A percentile compares a stretch with the other conserved stretches of the same genome.
These are phyloP conservation scores for Drosophila merina DNA, from an alignment of 2,888 invertebrate species.

Conservation along the genomic window DNA sequence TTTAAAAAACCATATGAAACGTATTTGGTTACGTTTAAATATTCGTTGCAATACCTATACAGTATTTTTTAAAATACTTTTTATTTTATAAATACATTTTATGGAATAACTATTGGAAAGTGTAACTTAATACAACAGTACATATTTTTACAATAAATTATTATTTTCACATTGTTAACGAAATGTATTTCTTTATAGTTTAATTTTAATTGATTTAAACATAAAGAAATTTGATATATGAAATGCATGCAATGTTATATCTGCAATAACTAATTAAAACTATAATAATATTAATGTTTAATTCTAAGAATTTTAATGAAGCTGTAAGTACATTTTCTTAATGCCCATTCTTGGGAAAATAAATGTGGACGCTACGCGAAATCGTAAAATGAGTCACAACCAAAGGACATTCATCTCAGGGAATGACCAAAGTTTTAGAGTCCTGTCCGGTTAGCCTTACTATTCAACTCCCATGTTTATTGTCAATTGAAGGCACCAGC, in stretches of 20 bases:
- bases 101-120: neutral
- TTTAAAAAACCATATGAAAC: neutral
- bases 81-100: neutral
- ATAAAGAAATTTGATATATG: too few relatives aligned
- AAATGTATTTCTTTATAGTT: too few relatives aligned
- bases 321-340: neutral
- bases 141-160: neutral
- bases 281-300: too few relatives aligned
- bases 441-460: conserved; percentile 38
- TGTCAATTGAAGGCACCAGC: conserved; percentile 56
- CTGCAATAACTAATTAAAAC: too few relatives aligned
- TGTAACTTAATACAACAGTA: neutral
- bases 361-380: conserved; percentile 1
- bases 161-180: neutral
- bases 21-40: neutral
- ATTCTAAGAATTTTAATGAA: neutral
- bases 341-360: neutral
- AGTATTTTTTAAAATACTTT: neutral
- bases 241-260: too few relatives aligned
- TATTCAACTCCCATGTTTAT: conserved; percentile 56
- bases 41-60: neutral
- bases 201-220: too few relatives aligned
- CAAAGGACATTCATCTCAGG: conserved; percentile 49
- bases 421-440: conserved; percentile 50
- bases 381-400: conserved; percentile 30